Percentiles rank a stretch among this genome's conserved stretches.
phyloP scores from a whole-genome alignment of 2,888 invertebrate genomes.

The Lasioglossum morio region DNA sequence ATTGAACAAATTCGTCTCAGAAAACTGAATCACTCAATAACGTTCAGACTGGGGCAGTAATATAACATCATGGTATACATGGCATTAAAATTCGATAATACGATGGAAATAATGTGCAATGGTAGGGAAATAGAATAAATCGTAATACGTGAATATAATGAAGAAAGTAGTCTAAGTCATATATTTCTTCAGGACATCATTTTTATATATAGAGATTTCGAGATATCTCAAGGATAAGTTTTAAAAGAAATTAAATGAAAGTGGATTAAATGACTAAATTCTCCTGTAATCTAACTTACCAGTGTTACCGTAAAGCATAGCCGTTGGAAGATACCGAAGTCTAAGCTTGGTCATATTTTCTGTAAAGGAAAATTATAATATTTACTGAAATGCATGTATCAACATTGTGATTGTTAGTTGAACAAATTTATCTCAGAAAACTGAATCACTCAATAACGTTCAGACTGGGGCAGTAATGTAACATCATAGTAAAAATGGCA shows the following conservation, averaged over 20 bases:
- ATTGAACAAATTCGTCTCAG: slow-evolving; percentile 47
- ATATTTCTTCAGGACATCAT: no score
- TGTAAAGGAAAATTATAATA: slow-evolving; percentile 9
- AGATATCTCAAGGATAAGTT: no score
- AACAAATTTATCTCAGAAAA: slow-evolving; percentile 53
- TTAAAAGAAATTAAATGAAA: no score
- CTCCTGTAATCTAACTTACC: slow-evolving; percentile 14
- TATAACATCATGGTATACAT: slow-evolving; percentile 69
- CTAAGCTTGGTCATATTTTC: neutral
- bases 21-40: slow-evolving; percentile 77
- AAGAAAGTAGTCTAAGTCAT: no score
- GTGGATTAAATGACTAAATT: no score
- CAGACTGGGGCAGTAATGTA: slow-evolving; percentile 82
- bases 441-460: slow-evolving; percentile 77
- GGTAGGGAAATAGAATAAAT: no score
- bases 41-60: slow-evolving; percentile 82
- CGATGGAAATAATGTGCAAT: neutral
- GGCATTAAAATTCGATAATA: neutral
- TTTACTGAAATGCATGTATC: neutral
- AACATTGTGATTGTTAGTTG: neutral
- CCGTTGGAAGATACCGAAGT: neutral
- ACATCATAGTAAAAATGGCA: slow-evolving; percentile 69
- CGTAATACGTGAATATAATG: no score
- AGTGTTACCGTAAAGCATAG: neutral
- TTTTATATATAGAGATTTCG: no score